These are phyloP conservation scores for Anabas testudineus DNA, from an alignment of 2,797 vertebrate species.

Conservation along the genomic window DNA sequence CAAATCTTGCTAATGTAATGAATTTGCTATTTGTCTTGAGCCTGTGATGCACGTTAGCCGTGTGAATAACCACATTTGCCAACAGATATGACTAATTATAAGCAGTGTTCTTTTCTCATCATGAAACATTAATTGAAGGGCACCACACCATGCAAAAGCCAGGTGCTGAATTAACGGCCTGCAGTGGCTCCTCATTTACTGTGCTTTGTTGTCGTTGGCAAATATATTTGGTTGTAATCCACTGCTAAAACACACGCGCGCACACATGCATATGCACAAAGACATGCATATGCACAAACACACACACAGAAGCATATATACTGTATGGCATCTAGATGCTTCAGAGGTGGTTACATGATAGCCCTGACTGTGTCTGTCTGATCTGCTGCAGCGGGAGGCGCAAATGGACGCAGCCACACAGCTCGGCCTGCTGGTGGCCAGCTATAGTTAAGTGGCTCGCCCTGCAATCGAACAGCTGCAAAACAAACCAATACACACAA, in stretches of 20 bases:
- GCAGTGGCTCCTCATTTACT: conserved; percentile 13
- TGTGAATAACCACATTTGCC: neutral
- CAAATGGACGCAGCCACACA: conserved; percentile 55
- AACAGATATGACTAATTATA: neutral
- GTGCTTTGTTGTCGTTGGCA: conserved; percentile 1
- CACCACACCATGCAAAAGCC: neutral
- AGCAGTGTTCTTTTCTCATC: neutral
- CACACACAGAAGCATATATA: neutral
- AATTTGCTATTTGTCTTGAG: neutral
- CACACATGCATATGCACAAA: neutral
- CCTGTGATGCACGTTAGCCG: neutral
- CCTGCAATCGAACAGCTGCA: conserved; percentile 75
- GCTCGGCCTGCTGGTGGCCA: conserved; percentile 69
- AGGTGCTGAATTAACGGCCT: conserved; percentile 15
- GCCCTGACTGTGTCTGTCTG: conserved; percentile 18
- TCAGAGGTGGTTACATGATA: neutral
- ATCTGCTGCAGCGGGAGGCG: conserved; percentile 32
- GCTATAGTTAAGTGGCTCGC: conserved; percentile 57
- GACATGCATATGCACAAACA: no score
- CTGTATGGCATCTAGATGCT: neutral
- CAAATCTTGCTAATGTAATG: neutral
- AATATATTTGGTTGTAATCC: conserved; percentile 20
- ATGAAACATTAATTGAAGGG: conserved; percentile 1
- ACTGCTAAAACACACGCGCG: neutral
- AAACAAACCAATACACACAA: conserved; percentile 62